phyloP scores from a whole-genome alignment of 2,797 vertebrate species.

The Sebastes variabilis region DNA sequence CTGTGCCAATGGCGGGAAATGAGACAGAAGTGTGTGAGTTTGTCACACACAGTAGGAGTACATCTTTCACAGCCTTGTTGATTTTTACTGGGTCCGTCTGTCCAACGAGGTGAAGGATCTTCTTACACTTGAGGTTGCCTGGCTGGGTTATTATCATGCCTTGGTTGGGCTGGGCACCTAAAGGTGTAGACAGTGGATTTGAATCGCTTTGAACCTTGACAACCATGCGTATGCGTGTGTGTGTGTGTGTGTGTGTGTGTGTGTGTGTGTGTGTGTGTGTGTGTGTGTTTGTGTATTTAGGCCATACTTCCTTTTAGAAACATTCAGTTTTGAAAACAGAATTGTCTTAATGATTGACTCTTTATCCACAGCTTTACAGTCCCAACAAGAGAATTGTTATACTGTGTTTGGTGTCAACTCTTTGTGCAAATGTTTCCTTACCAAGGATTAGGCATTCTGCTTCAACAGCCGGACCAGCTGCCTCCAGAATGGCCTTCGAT shows the following conservation, averaged over 20 bases:
- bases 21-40: slow-evolving; percentile 70
- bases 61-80: slow-evolving; percentile 43
- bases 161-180: slow-evolving; percentile 60
- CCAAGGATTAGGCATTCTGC: slow-evolving; percentile 67
- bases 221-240: not conserved
- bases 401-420: not conserved
- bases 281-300: not conserved
- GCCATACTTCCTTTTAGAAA: not conserved
- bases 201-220: not conserved
- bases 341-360: not conserved
- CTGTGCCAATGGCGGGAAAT: slow-evolving; percentile 82
- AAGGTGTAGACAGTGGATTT: not conserved
- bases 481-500: slow-evolving; percentile 81
- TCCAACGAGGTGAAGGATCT: slow-evolving; percentile 76
- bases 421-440: slow-evolving; percentile 37
- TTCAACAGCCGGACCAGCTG: slow-evolving; percentile 75
- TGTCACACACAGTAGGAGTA: slow-evolving; percentile 61
- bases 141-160: slow-evolving; percentile 77
- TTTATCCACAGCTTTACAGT: not conserved
- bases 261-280: not conserved
- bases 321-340: not conserved
- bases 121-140: slow-evolving; percentile 80
- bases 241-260: not conserved
- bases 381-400: not conserved
- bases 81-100: slow-evolving; percentile 49